Base-by-base conservation (phyloP, 2,797 vertebrate species). In the Pampus argenteus region DNA sequence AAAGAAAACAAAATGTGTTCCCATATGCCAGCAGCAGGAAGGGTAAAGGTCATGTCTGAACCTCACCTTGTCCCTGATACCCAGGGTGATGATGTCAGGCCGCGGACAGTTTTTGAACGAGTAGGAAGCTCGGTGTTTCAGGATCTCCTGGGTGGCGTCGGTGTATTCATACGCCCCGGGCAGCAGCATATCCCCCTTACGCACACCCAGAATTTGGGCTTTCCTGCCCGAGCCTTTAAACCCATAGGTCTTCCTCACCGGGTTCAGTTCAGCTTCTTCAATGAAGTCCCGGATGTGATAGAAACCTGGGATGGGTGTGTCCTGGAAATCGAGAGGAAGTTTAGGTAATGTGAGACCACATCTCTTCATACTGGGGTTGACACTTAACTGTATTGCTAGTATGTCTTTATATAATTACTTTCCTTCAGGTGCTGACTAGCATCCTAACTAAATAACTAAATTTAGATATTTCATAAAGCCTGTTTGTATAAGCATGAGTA, bases 201-300 rank as follows among this genome's bases (percentile, higher is more conserved):
- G 65, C 67, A 76, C 51, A 11, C 76, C 56, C 76, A 29, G 23
- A 63, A 52, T 28, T 20, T n/a, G 71, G 7, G 17, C 82, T 65
- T 71, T 90, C 66, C 94, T 94, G 50, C 93, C 94, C 55, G 88
- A 76, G 0, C 90, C 85, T 92, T 95, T 95, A 75, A 95, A 96
- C 62, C 86, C 85, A 1, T 92, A 92, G 0, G 92, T 95, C 71
- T 67, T 62, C 69, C 59, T 87, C 67, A 95, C 91, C 0, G 95
- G 93, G 64, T 93, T 95, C 79, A 95, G 91, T 0, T 84, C 82
- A 4, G 88, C 88, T 73, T 96, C 96, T 83, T 95, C 90, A 20
- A 95, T 73, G 67, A 95, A 96, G 83, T 84, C 90, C 42, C 86
- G 89, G 54, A 94, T 45, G 18, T 88, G 81, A 2, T 94, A 95